phyloP scores from a whole-genome alignment of 2,797 vertebrate species.

The Lagocephalus sceleratus region DNA sequence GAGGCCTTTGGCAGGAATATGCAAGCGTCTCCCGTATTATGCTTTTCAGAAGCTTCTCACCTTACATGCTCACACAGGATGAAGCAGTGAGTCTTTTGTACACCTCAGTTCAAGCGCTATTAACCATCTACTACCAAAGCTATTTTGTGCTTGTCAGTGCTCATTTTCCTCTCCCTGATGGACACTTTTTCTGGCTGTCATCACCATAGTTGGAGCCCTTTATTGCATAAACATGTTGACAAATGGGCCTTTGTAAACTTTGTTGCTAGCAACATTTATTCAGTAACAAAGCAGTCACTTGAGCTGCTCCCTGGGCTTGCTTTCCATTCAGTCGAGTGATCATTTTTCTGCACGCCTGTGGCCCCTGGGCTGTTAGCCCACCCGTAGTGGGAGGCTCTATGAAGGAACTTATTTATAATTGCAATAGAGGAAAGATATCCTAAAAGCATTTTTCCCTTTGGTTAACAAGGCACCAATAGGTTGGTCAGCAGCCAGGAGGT shows the following conservation, averaged over 20 bases:
- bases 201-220: slow-evolving; percentile 70
- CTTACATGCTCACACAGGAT: slow-evolving; percentile 51
- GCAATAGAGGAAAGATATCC: slow-evolving; percentile 73
- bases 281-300: slow-evolving; percentile 81
- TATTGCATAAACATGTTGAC: slow-evolving; percentile 81
- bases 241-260: slow-evolving; percentile 82
- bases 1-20: slow-evolving; percentile 48
- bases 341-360: slow-evolving; percentile 78
- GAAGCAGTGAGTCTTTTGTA: slow-evolving; percentile 42
- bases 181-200: slow-evolving; percentile 40
- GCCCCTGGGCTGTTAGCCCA: slow-evolving; percentile 75
- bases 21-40: slow-evolving; percentile 43
- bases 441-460: slow-evolving; percentile 74
- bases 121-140: slow-evolving; percentile 28
- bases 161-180: slow-evolving; percentile 42
- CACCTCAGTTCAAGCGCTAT: slow-evolving; percentile 28
- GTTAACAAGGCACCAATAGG: slow-evolving; percentile 70
- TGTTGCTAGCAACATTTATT: slow-evolving; percentile 77
- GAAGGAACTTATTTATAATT: slow-evolving; percentile 82
- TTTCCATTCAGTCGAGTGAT: slow-evolving; percentile 79
- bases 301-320: slow-evolving; percentile 77
- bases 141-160: slow-evolving; percentile 42
- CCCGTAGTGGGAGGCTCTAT: slow-evolving; percentile 74
- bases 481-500: slow-evolving; percentile 70
- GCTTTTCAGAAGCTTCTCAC: slow-evolving; percentile 34